A percentile compares a stretch with the other conserved stretches of the same genome.
These are phyloP conservation scores for Nibea coibor DNA, from an alignment of 2,113 vertebrate species.

Conservation along the genomic window DNA sequence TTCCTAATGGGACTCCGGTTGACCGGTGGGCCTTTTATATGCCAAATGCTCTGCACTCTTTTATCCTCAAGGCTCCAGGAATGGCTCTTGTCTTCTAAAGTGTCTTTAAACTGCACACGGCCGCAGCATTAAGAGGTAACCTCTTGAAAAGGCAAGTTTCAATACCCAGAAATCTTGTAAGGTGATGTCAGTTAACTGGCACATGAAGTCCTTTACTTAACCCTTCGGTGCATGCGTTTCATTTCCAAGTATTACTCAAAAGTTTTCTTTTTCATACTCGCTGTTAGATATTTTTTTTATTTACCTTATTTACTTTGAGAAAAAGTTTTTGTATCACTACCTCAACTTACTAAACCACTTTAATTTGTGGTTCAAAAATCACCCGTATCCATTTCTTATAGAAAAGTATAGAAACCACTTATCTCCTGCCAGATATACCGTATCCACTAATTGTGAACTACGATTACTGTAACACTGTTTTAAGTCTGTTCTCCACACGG, in stretches of 20 bases:
- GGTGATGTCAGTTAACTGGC: background rate
- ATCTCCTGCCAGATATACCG: background rate
- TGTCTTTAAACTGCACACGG: constrained; percentile 13
- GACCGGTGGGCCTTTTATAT: constrained; percentile 7
- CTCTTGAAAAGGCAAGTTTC: background rate
- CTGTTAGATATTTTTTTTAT: background rate
- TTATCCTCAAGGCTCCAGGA: constrained; percentile 44
- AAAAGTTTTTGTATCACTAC: background rate
- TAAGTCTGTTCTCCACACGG: no score
- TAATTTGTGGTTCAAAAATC: background rate
- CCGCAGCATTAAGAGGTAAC: background rate
- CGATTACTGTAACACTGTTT: background rate
- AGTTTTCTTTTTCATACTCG: background rate
- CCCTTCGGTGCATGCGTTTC: background rate
- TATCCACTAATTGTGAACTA: background rate
- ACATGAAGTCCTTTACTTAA: constrained; percentile 1
- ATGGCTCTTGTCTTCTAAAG: constrained; percentile 23
- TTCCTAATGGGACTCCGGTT: constrained; percentile 61
- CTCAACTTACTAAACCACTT: background rate
- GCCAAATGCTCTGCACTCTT: constrained; percentile 53
- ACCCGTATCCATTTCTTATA: background rate
- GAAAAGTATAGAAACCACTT: background rate
- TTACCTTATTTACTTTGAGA: background rate
- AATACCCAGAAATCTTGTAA: background rate
- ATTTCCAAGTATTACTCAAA: background rate